These are phyloP conservation scores for Ditylenchus dipsaci DNA, from an alignment of 1,140 invertebrate species.

Conservation along the genomic window DNA sequence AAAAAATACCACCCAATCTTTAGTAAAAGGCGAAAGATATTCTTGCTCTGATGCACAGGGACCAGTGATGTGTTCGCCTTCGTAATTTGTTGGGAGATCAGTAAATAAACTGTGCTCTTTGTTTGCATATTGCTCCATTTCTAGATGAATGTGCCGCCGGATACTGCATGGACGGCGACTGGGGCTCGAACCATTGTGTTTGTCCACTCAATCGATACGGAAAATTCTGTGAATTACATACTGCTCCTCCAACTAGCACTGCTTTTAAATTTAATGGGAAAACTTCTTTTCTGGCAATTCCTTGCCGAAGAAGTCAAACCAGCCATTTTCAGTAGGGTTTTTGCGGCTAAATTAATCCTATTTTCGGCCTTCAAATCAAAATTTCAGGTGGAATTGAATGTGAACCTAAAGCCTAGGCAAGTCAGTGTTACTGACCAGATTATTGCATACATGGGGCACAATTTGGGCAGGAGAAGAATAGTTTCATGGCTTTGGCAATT, in stretches of 20 bases:
- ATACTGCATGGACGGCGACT: slow-evolving; percentile 37
- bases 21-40: too few species aligned
- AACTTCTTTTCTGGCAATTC: slow-evolving; percentile 38
- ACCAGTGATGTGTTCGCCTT: too few species aligned
- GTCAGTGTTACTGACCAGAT: slow-evolving; percentile 29
- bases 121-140: slow-evolving; percentile 4
- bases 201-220: slow-evolving; percentile 40
- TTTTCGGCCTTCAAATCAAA: background rate
- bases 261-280: slow-evolving; percentile 40
- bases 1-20: too few species aligned
- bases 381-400: slow-evolving; percentile 23
- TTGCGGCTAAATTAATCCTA: background rate
- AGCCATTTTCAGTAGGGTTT: slow-evolving; percentile 4
- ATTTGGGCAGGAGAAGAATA: slow-evolving; percentile 20
- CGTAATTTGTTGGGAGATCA: too few species aligned
- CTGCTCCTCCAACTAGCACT: background rate
- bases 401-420: slow-evolving; percentile 14
- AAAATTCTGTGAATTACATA: slow-evolving; percentile 21
- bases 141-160: slow-evolving; percentile 40
- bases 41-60: too few species aligned
- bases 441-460: slow-evolving; percentile 42
- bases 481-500: slow-evolving; percentile 37
- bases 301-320: slow-evolving; percentile 17
- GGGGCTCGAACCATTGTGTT: slow-evolving; percentile 32
- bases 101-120: too few species aligned